Conservation (phyloP, 2,113 vertebrate genomes). For the Daubentonia madagascariensis region DNA sequence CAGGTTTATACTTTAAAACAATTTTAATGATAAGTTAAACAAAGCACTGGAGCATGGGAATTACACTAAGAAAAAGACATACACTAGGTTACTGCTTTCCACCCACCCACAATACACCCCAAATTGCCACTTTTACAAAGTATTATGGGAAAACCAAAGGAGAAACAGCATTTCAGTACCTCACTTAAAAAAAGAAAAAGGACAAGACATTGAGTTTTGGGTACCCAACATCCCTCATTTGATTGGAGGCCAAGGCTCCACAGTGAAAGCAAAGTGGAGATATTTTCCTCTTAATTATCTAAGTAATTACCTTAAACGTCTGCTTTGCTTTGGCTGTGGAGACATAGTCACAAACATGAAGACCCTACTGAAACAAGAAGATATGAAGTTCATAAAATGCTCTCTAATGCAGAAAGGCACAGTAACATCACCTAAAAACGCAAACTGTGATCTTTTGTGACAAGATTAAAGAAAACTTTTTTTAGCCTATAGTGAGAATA, state of each 20-base stretch:
- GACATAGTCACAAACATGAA: constrained; percentile 72
- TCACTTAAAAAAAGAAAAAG: background rate
- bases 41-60: background rate
- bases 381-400: constrained; percentile 49
- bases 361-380: constrained; percentile 77
- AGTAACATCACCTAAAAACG: constrained; percentile 43
- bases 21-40: background rate
- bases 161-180: background rate
- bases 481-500: background rate
- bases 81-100: background rate
- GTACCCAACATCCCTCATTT: constrained; percentile 1
- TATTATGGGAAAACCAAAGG: background rate
- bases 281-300: constrained; percentile 24
- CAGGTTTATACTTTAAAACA: background rate
- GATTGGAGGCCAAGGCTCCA: background rate
- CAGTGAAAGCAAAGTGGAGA: constrained; percentile 38
- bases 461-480: background rate
- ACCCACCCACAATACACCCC: background rate
- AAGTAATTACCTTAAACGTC: constrained; percentile 69
- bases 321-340: constrained; percentile 76
- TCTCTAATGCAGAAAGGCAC: constrained; percentile 3
- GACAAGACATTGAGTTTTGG: background rate
- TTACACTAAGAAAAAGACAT: background rate
- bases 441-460: constrained; percentile 41
- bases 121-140: background rate